A percentile compares a stretch with the other conserved stretches of the same genome.
Evolutionary conservation across 2,113 vertebrate species (phyloP).

Genomic region (Equus quagga): DNA sequence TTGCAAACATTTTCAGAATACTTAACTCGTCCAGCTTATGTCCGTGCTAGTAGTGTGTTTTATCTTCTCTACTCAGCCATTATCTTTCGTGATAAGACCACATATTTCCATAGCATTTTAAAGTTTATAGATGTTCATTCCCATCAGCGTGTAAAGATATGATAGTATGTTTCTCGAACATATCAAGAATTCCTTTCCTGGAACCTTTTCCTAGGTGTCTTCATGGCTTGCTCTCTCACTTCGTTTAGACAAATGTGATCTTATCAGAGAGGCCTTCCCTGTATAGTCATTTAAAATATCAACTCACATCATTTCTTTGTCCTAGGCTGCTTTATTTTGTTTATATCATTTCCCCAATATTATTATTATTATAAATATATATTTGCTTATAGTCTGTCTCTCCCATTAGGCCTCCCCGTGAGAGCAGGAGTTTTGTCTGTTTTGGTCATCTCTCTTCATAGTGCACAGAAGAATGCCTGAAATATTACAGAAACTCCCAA

Average conservation of each 20-base stretch:
- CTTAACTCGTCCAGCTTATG: not conserved
- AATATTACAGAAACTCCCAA: not conserved
- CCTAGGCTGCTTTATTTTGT: not conserved
- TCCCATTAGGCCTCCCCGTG: not conserved
- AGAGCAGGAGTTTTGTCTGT: not conserved
- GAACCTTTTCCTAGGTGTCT: not conserved
- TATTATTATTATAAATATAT: accelerated
- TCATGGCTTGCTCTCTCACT: not conserved
- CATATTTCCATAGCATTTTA: not conserved
- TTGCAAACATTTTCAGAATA: not conserved
- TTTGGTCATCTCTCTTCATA: not conserved
- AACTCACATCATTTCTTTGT: not conserved
- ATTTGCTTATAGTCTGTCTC: not conserved
- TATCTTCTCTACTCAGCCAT: not conserved
- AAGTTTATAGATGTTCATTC: not conserved
- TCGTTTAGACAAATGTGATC: not conserved
- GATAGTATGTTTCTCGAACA: not conserved
- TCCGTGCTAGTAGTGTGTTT: not conserved
- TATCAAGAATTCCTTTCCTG: not conserved
- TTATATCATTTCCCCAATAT: not conserved
- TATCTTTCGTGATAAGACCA: not conserved
- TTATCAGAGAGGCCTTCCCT: not conserved
- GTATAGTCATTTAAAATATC: not conserved
- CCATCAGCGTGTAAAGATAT: not conserved
- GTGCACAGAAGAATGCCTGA: not conserved